These are phyloP conservation scores for Cylindroiulus punctatus DNA, from an alignment of 2,888 invertebrate genomes.

Conservation along the genomic window DNA sequence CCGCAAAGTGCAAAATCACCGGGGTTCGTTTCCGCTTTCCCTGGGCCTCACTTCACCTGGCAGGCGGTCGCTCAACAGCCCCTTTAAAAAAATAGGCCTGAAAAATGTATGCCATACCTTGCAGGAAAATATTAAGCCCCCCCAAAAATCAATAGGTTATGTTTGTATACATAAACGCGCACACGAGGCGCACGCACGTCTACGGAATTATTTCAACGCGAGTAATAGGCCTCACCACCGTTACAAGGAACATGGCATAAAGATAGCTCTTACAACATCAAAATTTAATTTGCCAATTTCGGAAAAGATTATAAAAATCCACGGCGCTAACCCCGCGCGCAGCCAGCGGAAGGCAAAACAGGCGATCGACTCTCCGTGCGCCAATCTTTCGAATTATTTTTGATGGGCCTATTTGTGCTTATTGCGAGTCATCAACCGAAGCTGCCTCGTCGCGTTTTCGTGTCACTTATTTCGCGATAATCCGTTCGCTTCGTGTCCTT, in stretches of 20 bases:
- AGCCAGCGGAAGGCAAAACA: background rate
- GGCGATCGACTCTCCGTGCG: constrained; percentile 3
- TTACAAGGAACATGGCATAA: constrained; percentile 35
- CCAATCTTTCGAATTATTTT: constrained; percentile 18
- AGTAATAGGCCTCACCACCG: constrained; percentile 47
- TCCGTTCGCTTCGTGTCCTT: background rate
- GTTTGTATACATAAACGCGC: constrained; percentile 43
- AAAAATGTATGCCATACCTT: constrained; percentile 18
- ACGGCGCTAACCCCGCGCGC: background rate
- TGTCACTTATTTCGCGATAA: constrained; percentile 18
- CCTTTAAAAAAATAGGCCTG: constrained; percentile 7
- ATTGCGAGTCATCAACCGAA: constrained; percentile 17
- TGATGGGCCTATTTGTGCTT: constrained; percentile 18
- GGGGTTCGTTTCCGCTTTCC: background rate
- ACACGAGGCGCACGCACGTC: constrained; percentile 35
- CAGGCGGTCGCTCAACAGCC: background rate
- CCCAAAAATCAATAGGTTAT: constrained; percentile 24
- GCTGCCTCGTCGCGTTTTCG: background rate
- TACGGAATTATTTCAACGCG: constrained; percentile 43
- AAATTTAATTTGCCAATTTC: constrained; percentile 48
- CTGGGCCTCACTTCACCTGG: background rate
- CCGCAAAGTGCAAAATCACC: background rate
- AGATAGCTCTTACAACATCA: constrained; percentile 48
- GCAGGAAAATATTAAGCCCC: constrained; percentile 17
- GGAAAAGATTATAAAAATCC: constrained; percentile 45